phyloP scores from a whole-genome alignment of 2,888 invertebrate species.

The Halictus quadricinctus region DNA sequence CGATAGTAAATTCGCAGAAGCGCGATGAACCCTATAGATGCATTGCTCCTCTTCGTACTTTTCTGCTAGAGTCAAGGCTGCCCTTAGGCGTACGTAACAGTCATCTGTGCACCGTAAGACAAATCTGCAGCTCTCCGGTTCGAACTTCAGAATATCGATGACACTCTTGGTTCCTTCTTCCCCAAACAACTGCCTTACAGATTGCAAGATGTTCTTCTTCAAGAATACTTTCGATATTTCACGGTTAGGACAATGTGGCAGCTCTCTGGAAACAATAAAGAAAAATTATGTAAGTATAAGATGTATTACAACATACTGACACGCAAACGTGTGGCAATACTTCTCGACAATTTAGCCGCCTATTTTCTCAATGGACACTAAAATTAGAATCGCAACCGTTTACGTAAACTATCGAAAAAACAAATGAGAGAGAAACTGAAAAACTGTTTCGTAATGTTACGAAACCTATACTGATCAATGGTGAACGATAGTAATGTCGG shows the following conservation, averaged over 20 bases:
- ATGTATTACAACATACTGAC: background rate
- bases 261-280: slow-evolving; percentile 81
- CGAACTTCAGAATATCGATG: slow-evolving; percentile 85
- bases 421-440: background rate
- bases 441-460: slow-evolving; percentile 23
- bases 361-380: background rate
- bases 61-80: slow-evolving; percentile 84
- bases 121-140: slow-evolving; percentile 81
- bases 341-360: background rate
- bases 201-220: slow-evolving; percentile 84
- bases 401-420: background rate
- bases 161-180: slow-evolving; percentile 74
- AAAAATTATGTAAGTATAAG: background rate
- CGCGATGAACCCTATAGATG: slow-evolving; percentile 84
- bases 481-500: background rate
- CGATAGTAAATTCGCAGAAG: slow-evolving; percentile 82
- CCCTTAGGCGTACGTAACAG: slow-evolving; percentile 84
- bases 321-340: background rate
- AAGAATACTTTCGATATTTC: slow-evolving; percentile 83
- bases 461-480: background rate
- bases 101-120: slow-evolving; percentile 84
- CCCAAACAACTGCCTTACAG: slow-evolving; percentile 41
- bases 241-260: slow-evolving; percentile 79
- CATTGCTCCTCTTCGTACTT: slow-evolving; percentile 83
- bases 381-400: background rate